Percentiles rank a stretch among this genome's conserved stretches.
Conservation (phyloP, 1,140 invertebrate species). For the Tenebrio molitor region DNA sequence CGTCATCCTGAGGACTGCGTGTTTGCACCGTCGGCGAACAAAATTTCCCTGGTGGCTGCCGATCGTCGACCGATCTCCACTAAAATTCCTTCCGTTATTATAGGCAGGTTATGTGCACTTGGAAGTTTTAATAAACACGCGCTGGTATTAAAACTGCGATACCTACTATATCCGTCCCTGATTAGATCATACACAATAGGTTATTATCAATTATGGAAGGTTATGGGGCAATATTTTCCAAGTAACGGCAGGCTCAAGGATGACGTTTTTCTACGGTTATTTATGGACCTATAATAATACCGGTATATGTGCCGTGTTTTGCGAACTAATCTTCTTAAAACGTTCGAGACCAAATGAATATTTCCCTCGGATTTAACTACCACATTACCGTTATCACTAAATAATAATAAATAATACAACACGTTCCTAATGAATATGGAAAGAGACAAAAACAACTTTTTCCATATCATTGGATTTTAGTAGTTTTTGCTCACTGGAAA, state of each 20-base stretch:
- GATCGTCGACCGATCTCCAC: conserved; percentile 35
- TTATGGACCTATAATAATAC: background rate
- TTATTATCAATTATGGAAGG: background rate
- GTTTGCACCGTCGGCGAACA: conserved; percentile 45
- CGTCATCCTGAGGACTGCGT: conserved; percentile 50
- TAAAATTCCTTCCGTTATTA: background rate
- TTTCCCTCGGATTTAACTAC: background rate
- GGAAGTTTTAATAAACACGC: conserved; percentile 11
- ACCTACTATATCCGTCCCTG: background rate
- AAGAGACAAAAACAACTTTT: too few relatives aligned
- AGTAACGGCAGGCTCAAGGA: background rate
- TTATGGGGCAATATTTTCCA: background rate
- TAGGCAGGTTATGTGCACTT: conserved; percentile 21
- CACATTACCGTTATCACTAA: too few relatives aligned
- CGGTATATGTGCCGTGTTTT: background rate
- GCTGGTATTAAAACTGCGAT: background rate
- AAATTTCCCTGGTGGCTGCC: conserved; percentile 54
- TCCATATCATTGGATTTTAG: too few relatives aligned
- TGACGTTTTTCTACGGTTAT: background rate
- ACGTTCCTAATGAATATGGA: too few relatives aligned
- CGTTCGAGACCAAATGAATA: background rate
- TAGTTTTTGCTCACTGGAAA: too few relatives aligned
- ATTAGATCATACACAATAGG: background rate
- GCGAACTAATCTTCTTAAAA: conserved; percentile 3
- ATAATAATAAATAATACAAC: too few relatives aligned